Evolutionary conservation across 2,113 vertebrate species (phyloP).

Genomic region (Sinocyclocheilus anshuiensis): DNA sequence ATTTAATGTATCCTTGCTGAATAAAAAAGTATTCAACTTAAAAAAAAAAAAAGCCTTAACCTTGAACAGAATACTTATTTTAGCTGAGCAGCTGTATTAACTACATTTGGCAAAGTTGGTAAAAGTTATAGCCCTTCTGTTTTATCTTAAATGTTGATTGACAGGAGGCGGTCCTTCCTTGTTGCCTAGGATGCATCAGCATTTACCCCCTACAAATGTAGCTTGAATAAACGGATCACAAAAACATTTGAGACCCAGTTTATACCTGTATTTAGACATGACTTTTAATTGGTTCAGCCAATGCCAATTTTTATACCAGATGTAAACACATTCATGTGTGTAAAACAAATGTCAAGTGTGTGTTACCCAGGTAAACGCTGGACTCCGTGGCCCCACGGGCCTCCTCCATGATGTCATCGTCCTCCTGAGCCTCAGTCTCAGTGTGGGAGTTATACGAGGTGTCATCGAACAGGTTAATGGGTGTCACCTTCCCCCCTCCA

Average conservation of each 20-base stretch:
- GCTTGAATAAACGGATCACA: not conserved
- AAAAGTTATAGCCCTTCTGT: not conserved
- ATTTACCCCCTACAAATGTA: not conserved
- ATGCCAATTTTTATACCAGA: not conserved
- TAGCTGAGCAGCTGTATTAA: not conserved
- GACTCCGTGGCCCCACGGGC: conserved; percentile 85
- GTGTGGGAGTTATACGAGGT: conserved; percentile 80
- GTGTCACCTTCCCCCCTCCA: conserved; percentile 89
- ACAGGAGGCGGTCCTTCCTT: not conserved
- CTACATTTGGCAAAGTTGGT: not conserved
- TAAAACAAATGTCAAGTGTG: not conserved
- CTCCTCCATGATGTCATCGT: conserved; percentile 85
- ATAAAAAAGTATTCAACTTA: too few species aligned
- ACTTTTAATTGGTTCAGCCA: not conserved
- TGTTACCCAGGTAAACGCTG: conserved; percentile 92
- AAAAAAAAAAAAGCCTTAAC: too few species aligned
- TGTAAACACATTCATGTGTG: not conserved
- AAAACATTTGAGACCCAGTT: not conserved
- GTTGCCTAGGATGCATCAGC: not conserved
- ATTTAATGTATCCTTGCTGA: too few species aligned
- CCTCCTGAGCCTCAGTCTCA: conserved; percentile 77
- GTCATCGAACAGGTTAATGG: conserved; percentile 95
- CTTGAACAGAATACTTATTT: not conserved
- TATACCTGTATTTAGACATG: not conserved
- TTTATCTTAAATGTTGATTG: not conserved